phyloP scores from a whole-genome alignment of 2,797 vertebrate species.

The Xenopus petersii region DNA sequence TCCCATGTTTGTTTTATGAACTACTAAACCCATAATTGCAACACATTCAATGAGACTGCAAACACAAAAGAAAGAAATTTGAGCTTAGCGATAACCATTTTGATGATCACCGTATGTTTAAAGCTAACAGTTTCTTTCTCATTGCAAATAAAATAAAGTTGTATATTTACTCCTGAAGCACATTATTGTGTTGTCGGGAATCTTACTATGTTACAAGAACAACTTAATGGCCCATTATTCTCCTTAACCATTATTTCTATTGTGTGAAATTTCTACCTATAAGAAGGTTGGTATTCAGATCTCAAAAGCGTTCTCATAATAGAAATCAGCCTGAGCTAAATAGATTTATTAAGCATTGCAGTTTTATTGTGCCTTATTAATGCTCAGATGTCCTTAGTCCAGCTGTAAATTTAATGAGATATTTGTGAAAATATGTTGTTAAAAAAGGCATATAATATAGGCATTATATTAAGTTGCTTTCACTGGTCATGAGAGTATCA shows the following conservation, averaged over 20 bases:
- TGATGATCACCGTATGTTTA: constrained; percentile 26
- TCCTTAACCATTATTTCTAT: constrained; percentile 20
- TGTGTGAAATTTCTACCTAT: constrained; percentile 5
- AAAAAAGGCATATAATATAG: not conserved
- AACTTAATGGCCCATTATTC: constrained; percentile 25
- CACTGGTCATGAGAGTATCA: too few species aligned
- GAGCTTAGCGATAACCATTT: constrained; percentile 16
- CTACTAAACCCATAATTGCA: constrained; percentile 22
- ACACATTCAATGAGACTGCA: not conserved
- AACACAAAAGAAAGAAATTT: constrained; percentile 14
- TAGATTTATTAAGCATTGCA: constrained; percentile 25
- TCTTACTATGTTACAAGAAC: constrained; percentile 9
- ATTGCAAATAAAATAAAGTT: constrained; percentile 17
- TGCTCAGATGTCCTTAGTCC: constrained; percentile 13
- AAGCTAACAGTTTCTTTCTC: constrained; percentile 11
- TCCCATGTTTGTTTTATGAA: constrained; percentile 6
- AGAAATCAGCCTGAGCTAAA: constrained; percentile 15
- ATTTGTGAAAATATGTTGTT: not conserved
- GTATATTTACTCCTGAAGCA: constrained; percentile 21
- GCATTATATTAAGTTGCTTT: not conserved
- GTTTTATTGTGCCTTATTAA: constrained; percentile 17
- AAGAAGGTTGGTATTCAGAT: constrained; percentile 10
- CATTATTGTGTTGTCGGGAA: constrained; percentile 12
- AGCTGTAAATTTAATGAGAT: not conserved
- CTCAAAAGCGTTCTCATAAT: constrained; percentile 7